Evolutionary conservation across 2,888 invertebrate species (phyloP).

Genomic region (Leptinotarsa juncta): DNA sequence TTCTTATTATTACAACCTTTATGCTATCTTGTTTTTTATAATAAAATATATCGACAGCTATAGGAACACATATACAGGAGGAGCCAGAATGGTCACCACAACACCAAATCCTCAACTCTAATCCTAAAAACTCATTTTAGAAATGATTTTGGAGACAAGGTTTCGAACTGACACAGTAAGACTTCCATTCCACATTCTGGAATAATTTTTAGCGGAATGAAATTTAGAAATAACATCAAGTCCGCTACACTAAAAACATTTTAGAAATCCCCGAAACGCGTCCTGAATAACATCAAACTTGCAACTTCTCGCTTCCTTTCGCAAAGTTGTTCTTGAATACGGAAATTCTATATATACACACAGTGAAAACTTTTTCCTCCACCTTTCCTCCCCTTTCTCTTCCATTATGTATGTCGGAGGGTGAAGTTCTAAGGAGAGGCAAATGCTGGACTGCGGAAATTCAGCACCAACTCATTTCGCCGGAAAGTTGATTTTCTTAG

Average conservation of each 20-base stretch:
- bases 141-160: no score
- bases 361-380: slow-evolving; percentile 35
- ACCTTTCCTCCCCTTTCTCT: slow-evolving; percentile 39
- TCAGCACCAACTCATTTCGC: slow-evolving; percentile 17
- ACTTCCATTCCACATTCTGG: not conserved
- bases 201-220: slow-evolving; percentile 22
- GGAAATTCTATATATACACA: slow-evolving; percentile 34
- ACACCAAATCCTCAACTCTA: no score
- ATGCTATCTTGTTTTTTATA: no score
- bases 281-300: slow-evolving; percentile 40
- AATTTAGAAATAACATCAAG: slow-evolving; percentile 28
- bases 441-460: slow-evolving; percentile 19
- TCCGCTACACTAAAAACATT: slow-evolving; percentile 37
- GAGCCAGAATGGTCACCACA: no score
- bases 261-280: slow-evolving; percentile 38
- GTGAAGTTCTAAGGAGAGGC: slow-evolving; percentile 33
- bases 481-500: slow-evolving; percentile 9
- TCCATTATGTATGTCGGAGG: slow-evolving; percentile 42
- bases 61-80: no score
- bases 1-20: no score
- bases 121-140: no score
- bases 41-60: no score
- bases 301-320: slow-evolving; percentile 31
- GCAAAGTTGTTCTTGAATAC: slow-evolving; percentile 42
- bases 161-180: no score